Evolutionary conservation across 2,113 vertebrate species (phyloP).

Genomic region (Limnothrissa miodon): DNA sequence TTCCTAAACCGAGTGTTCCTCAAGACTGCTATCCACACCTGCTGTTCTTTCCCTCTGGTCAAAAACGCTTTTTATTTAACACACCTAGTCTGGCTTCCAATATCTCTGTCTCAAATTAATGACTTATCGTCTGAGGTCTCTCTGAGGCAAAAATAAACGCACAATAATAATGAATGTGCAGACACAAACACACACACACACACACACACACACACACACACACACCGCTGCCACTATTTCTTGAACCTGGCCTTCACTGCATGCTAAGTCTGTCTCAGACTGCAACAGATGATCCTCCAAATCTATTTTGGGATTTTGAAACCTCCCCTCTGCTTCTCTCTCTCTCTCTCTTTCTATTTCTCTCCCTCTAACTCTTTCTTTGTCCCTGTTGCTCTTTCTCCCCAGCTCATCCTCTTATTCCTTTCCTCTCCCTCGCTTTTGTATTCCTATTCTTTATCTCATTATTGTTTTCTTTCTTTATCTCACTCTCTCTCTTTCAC

Average conservation of each 20-base stretch:
- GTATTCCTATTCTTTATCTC: background rate
- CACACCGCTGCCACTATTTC: background rate
- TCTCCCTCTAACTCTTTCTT: background rate
- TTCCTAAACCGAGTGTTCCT: background rate
- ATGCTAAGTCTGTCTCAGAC: background rate
- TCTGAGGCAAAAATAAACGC: background rate
- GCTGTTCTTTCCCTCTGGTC: background rate
- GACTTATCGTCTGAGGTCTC: background rate
- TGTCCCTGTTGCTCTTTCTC: background rate
- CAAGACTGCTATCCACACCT: background rate
- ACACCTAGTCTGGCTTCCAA: background rate
- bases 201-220: background rate
- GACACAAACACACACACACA: background rate
- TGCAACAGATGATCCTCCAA: background rate
- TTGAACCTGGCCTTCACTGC: background rate
- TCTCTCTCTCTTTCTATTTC: background rate
- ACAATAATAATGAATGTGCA: background rate
- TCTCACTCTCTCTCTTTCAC: background rate
- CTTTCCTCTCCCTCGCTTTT: background rate
- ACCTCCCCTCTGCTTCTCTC: background rate
- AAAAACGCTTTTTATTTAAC: background rate
- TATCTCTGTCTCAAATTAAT: background rate
- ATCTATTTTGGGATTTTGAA: background rate
- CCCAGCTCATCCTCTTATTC: background rate
- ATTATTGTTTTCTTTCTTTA: background rate